Conservation (phyloP, 2,113 vertebrate genomes). For the Dasyornis broadbenti region DNA sequence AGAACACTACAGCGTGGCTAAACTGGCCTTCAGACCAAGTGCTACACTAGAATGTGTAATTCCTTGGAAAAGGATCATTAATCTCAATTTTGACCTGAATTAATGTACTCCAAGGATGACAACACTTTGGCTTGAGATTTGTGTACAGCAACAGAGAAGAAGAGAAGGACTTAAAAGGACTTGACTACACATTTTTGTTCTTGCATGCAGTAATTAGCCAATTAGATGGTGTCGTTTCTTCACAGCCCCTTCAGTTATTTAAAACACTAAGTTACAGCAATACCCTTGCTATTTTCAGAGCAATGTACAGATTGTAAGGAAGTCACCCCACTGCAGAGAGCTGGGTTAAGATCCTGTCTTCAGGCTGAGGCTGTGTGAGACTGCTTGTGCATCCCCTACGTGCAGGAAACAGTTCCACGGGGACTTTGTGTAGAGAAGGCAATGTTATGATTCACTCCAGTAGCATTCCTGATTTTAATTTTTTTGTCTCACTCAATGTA, state of each 20-base stretch:
- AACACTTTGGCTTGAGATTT: not conserved
- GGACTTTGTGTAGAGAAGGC: not conserved
- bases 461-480: not conserved
- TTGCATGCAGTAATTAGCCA: not conserved
- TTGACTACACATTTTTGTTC: not conserved
- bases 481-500: not conserved
- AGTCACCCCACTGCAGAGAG: not conserved
- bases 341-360: not conserved
- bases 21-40: conserved; percentile 6
- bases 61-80: conserved; percentile 9
- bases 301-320: not conserved
- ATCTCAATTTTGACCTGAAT: conserved; percentile 38
- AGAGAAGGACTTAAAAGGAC: not conserved
- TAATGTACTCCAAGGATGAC: conserved; percentile 3
- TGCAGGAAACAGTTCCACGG: not conserved
- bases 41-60: not conserved
- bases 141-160: not conserved
- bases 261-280: not conserved
- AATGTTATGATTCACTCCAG: not conserved
- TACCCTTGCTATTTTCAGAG: not conserved
- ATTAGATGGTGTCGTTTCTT: not conserved
- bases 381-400: rapidly evolving
- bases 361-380: not conserved
- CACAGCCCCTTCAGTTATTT: not conserved
- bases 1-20: not conserved